Percentiles rank a stretch among this genome's conserved stretches.
These are phyloP conservation scores for Nephrocerus scutellatus DNA, from an alignment of 2,888 invertebrate genomes.

Conservation along the genomic window DNA sequence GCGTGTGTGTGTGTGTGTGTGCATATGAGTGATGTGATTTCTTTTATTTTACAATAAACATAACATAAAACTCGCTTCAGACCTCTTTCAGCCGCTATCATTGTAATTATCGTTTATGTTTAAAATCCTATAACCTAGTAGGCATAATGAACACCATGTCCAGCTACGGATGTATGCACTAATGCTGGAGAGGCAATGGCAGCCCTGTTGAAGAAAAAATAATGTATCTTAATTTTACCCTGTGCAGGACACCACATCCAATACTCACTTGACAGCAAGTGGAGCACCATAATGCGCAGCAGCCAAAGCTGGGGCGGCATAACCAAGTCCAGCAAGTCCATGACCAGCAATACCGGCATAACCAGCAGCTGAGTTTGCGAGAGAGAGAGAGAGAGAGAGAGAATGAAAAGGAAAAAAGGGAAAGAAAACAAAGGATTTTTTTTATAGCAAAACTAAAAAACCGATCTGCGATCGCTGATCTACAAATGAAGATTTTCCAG, in stretches of 20 bases:
- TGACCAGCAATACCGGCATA: conserved; percentile 18
- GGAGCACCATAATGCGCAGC: conserved; percentile 39
- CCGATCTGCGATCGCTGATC: too few species aligned
- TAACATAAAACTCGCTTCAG: conserved; percentile 10
- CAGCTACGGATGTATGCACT: conserved; percentile 45
- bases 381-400: neutral
- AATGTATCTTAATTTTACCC: neutral
- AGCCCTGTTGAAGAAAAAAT: conserved; percentile 28
- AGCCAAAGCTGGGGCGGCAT: conserved; percentile 26
- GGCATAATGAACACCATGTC: conserved; percentile 46
- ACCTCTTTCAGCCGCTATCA: conserved; percentile 1
- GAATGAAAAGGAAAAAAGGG: conserved; percentile 13
- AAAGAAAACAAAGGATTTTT: too few species aligned
- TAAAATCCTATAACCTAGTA: conserved; percentile 30
- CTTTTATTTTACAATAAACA: conserved; percentile 1
- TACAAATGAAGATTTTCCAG: too few species aligned
- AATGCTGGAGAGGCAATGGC: conserved; percentile 43
- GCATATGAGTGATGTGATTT: neutral
- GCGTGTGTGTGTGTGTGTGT: conserved; percentile 5
- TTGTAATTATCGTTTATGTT: conserved; percentile 6
- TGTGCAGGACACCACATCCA: neutral
- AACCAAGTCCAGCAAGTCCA: conserved; percentile 9
- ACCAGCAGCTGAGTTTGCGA: conserved; percentile 12
- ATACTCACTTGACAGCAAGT: conserved; percentile 40
- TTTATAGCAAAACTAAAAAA: too few species aligned